Conservation (phyloP, 64 coral and sea anemone species). For the Dendronephthya gigantea region DNA sequence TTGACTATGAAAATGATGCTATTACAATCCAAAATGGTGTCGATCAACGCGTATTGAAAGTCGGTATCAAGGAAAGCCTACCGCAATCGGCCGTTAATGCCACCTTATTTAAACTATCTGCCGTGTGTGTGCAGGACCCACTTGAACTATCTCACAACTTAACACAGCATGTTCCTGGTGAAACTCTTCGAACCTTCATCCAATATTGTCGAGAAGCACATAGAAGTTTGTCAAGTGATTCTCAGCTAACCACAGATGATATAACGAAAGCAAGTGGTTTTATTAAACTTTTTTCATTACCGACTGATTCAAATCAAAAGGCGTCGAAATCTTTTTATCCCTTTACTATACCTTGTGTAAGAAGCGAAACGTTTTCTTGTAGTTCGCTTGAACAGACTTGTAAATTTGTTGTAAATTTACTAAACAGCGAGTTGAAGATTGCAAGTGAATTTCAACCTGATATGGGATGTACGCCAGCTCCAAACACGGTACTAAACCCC, state of each 20-base stretch:
- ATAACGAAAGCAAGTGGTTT: neutral
- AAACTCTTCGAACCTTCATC: slow-evolving; percentile 45
- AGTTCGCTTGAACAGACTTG: neutral
- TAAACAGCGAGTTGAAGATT: neutral
- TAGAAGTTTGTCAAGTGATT: neutral
- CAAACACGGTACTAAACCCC: neutral
- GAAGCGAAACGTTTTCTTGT: neutral
- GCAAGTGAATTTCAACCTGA: neutral
- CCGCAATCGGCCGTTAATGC: neutral
- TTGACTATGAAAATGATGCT: slow-evolving; percentile 68
- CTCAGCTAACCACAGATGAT: neutral
- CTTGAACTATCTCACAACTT: slow-evolving; percentile 88
- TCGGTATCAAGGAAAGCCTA: neutral
- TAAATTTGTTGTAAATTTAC: neutral
- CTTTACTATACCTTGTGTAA: neutral
- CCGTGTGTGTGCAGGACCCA: slow-evolving; percentile 81
- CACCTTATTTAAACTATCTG: slow-evolving; percentile 43
- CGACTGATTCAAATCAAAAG: neutral
- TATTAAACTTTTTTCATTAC: neutral
- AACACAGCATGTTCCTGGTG: slow-evolving; percentile 45
- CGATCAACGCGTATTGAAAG: neutral
- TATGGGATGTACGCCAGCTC: neutral
- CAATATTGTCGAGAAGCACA: slow-evolving; percentile 51
- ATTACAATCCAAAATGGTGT: slow-evolving; percentile 15
- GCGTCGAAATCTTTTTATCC: neutral